Conservation (phyloP, 2,113 vertebrate genomes). For the Acrocephalus arundinaceus region DNA sequence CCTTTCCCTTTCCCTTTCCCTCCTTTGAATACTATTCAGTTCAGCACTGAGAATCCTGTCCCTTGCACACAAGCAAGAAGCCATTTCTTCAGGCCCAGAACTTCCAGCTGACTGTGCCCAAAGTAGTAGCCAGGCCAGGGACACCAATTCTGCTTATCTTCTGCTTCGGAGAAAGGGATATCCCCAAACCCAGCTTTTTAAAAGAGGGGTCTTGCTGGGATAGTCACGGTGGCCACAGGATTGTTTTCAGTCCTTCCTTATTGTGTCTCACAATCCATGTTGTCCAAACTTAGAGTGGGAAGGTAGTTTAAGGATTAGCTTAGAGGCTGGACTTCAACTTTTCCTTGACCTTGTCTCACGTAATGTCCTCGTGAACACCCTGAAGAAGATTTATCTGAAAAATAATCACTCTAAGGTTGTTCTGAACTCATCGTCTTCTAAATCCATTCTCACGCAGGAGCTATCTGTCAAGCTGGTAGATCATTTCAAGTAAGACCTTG, state of each 20-base stretch:
- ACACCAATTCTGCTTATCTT: neutral
- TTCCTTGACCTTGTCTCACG: neutral
- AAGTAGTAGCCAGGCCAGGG: neutral
- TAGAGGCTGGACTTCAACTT: neutral
- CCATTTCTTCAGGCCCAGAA: neutral
- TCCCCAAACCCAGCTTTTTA: neutral
- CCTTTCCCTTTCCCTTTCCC: neutral
- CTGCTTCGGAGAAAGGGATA: neutral
- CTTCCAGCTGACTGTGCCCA: neutral
- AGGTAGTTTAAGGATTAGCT: neutral
- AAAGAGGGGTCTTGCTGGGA: neutral
- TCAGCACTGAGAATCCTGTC: neutral
- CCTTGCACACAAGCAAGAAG: neutral
- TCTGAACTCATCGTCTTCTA: neutral
- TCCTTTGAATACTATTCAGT: neutral
- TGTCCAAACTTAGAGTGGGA: neutral
- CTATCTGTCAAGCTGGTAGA: neutral
- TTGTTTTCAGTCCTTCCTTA: neutral
- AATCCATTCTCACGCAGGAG: neutral
- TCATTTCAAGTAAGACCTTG: neutral
- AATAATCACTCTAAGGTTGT: neutral
- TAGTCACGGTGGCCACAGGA: neutral
- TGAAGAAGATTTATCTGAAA: neutral
- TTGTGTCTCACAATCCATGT: neutral
- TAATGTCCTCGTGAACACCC: rapidly evolving